Evolutionary conservation across 2,113 vertebrate genomes (phyloP).

Genomic region (Barnardius zonarius): DNA sequence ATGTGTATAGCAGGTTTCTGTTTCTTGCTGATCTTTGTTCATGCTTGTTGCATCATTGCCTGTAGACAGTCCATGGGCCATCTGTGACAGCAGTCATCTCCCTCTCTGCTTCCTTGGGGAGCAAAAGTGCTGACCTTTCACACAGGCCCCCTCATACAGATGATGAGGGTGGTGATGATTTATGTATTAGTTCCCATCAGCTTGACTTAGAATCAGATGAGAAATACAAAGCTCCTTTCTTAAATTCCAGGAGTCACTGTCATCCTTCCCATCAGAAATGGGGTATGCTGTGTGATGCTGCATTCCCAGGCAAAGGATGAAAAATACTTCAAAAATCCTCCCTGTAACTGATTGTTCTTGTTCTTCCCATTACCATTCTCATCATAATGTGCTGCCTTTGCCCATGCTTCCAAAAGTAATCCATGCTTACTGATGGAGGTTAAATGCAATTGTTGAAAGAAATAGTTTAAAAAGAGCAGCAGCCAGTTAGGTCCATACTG

Average conservation of each 20-base stretch:
- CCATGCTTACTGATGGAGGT: neutral
- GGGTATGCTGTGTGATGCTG: neutral
- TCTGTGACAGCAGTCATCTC: neutral
- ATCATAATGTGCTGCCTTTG: neutral
- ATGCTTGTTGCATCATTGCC: neutral
- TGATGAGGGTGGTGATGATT: neutral
- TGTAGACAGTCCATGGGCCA: neutral
- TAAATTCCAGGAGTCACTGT: neutral
- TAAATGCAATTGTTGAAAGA: conserved; percentile 25
- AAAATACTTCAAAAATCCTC: neutral
- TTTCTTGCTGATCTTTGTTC: neutral
- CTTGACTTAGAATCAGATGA: neutral
- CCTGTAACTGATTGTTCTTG: neutral
- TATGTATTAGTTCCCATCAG: neutral
- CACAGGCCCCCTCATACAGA: neutral
- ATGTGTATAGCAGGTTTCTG: neutral
- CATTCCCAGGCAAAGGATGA: neutral
- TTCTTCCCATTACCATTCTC: neutral
- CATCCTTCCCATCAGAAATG: neutral
- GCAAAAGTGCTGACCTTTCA: neutral
- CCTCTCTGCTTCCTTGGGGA: neutral
- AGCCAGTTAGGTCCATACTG: neutral
- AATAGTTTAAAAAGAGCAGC: neutral
- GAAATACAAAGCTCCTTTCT: neutral
- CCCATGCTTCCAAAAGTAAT: conserved; percentile 5